These are phyloP conservation scores for Coccyzus lansbergi DNA, from an alignment of 2,797 vertebrate genomes.

Conservation along the genomic window DNA sequence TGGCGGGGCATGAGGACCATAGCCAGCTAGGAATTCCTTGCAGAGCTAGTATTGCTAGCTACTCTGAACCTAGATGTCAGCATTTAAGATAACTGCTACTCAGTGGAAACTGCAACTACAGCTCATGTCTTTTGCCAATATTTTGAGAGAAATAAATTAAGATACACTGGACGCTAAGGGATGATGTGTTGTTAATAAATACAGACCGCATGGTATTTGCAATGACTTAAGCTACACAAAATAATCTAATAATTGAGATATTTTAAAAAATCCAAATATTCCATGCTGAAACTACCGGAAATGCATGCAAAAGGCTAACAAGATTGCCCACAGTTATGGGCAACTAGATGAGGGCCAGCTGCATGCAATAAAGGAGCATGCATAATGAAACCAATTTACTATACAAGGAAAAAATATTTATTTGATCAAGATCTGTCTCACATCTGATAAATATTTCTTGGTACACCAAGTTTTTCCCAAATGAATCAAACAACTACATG, in stretches of 20 bases:
- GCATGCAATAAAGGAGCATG: background rate
- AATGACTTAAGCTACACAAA: background rate
- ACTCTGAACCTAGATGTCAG: slow-evolving; percentile 29
- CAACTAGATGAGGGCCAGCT: background rate
- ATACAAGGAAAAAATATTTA: slow-evolving; percentile 23
- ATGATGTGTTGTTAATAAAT: background rate
- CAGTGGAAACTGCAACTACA: slow-evolving; percentile 28
- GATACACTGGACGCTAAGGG: background rate
- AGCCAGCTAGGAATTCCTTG: slow-evolving; percentile 58
- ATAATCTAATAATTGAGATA: background rate
- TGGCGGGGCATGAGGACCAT: slow-evolving; percentile 60
- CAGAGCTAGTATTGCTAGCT: slow-evolving; percentile 60
- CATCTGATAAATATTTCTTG: slow-evolving; percentile 39
- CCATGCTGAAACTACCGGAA: background rate
- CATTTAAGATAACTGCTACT: slow-evolving; percentile 21
- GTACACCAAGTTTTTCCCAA: slow-evolving; percentile 29
- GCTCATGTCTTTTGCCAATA: background rate
- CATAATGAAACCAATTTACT: background rate
- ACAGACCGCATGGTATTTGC: background rate
- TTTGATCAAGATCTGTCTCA: slow-evolving; percentile 20
- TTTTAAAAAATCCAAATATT: background rate
- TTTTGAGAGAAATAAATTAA: slow-evolving; percentile 51
- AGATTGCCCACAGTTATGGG: background rate
- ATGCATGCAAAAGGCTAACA: background rate
- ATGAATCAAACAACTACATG: background rate